phyloP scores from a whole-genome alignment of 37 sponge, comb jelly and placozoan species.

The Geodia barretti region DNA sequence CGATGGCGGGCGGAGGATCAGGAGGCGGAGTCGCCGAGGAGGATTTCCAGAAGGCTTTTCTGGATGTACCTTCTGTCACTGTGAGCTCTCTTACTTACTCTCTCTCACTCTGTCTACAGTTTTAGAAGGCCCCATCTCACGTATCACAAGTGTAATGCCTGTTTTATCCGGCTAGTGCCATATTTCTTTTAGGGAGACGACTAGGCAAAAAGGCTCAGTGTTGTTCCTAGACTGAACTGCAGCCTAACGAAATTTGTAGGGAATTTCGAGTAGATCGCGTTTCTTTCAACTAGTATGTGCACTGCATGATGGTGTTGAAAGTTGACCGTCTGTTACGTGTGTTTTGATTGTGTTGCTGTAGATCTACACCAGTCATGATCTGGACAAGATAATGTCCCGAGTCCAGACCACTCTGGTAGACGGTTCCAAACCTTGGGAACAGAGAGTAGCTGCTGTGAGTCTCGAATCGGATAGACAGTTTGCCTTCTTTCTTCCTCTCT shows the following conservation, averaged over 20 bases:
- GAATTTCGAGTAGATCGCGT: too few relatives aligned
- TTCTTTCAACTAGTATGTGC: too few relatives aligned
- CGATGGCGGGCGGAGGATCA: background rate
- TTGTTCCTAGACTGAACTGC: too few relatives aligned
- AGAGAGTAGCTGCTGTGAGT: slow-evolving; percentile 48
- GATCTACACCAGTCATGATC: slow-evolving; percentile 50
- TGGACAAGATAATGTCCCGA: slow-evolving; percentile 23
- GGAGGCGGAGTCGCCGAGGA: slow-evolving; percentile 60
- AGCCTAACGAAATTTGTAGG: too few relatives aligned
- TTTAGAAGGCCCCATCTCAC: too few relatives aligned
- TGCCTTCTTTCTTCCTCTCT: too few relatives aligned
- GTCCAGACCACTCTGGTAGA: slow-evolving; percentile 29
- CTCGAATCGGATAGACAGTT: too few relatives aligned
- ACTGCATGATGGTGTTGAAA: too few relatives aligned
- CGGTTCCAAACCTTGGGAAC: slow-evolving; percentile 46
- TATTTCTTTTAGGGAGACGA: too few relatives aligned
- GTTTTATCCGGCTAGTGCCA: too few relatives aligned
- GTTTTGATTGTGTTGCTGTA: background rate
- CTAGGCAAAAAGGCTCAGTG: too few relatives aligned
- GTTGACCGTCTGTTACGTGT: background rate
- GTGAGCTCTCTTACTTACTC: slow-evolving; percentile 24
- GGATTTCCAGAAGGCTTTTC: slow-evolving; percentile 62
- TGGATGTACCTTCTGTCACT: slow-evolving; percentile 34
- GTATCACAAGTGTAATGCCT: too few relatives aligned
- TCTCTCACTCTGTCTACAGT: background rate